phyloP scores from a whole-genome alignment of 2,888 invertebrate species.

The Macaria liturata region DNA sequence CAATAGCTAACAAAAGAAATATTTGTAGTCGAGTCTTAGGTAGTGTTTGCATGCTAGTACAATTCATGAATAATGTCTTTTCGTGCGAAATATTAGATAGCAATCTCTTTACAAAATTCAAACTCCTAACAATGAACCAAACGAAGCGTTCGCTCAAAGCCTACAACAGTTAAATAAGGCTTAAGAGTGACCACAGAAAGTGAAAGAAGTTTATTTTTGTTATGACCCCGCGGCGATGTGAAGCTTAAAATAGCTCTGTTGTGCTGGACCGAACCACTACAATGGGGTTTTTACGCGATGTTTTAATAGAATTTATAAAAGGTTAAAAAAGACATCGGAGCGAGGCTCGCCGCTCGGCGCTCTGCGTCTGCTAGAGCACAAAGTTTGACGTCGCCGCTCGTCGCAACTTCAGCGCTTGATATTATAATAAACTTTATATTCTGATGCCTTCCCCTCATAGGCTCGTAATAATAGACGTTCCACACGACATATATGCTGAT shows the following conservation, averaged over 20 bases:
- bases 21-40: no score
- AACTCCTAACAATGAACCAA: background rate
- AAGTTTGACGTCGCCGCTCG: background rate
- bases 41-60: no score
- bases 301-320: constrained; percentile 3
- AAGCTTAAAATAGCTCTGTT: constrained; percentile 4
- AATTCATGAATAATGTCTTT: no score
- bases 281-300: constrained; percentile 5
- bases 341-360: background rate
- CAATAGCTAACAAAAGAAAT: no score
- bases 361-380: background rate
- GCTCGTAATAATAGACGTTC: no score
- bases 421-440: no score
- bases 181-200: constrained; percentile 10
- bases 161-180: constrained; percentile 11
- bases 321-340: constrained; percentile 4
- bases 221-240: background rate
- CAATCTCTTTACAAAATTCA: background rate
- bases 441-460: no score
- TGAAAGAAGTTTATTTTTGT: constrained; percentile 6
- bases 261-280: constrained; percentile 1
- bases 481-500: no score
- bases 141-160: background rate
- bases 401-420: background rate
- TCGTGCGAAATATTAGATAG: no score